A percentile compares a stretch with the other conserved stretches of the same genome.
phyloP scores from a whole-genome alignment of 2,888 invertebrate species.

The Acanthococcus lagerstroemiae region DNA sequence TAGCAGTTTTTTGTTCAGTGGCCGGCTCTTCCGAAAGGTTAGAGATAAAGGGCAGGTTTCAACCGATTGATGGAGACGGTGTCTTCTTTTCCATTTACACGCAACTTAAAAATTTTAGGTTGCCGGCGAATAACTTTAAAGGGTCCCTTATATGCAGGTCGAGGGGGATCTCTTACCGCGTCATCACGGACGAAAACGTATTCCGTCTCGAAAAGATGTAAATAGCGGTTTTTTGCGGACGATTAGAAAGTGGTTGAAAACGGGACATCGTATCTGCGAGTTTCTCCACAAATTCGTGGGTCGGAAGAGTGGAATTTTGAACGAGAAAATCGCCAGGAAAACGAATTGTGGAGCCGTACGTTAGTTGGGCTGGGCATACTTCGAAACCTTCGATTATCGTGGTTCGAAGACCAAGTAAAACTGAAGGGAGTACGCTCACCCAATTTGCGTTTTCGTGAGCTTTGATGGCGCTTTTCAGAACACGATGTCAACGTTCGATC shows the following conservation, averaged over 20 bases:
- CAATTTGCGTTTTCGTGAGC: slow-evolving; percentile 9
- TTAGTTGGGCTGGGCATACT: neutral
- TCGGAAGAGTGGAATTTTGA: neutral
- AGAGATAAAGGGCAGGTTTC: neutral
- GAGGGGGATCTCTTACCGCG: neutral
- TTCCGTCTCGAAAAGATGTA: neutral
- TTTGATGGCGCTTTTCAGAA: slow-evolving; percentile 28
- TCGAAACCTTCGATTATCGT: neutral
- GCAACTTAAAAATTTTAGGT: neutral
- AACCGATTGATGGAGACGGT: neutral
- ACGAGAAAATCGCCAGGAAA: neutral
- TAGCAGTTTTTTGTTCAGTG: slow-evolving; percentile 31
- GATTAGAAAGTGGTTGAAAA: neutral
- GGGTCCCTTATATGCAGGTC: neutral
- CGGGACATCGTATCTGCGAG: neutral
- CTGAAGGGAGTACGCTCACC: neutral
- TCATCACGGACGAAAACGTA: neutral
- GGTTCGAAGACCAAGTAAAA: neutral
- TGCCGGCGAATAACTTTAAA: neutral
- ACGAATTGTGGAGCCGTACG: neutral
- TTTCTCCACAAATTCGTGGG: neutral
- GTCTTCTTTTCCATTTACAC: neutral
- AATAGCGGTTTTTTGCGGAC: neutral
- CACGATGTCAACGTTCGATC: too few species aligned
- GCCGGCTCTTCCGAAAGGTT: neutral